Evolutionary conservation across 2,113 vertebrate species (phyloP).

Genomic region (Pycnonotus jocosus): DNA sequence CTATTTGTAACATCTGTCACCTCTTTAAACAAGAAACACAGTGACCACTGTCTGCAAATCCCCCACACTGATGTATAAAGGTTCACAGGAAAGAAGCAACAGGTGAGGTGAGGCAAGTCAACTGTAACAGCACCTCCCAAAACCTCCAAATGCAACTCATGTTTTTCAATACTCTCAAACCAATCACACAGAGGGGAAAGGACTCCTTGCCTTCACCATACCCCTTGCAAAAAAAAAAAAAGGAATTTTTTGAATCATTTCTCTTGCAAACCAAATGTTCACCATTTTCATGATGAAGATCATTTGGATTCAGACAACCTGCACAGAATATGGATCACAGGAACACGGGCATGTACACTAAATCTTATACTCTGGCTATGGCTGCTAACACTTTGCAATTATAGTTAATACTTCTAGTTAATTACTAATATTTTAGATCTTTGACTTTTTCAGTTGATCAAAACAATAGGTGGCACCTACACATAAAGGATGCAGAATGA

Average conservation of each 20-base stretch:
- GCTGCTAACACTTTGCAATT: neutral
- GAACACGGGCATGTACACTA: neutral
- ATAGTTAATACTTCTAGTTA: neutral
- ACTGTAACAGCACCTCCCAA: neutral
- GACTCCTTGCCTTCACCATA: neutral
- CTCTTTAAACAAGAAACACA: neutral
- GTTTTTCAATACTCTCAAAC: neutral
- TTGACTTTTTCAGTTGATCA: neutral
- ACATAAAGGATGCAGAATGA: neutral
- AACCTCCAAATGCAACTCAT: neutral
- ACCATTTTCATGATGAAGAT: neutral
- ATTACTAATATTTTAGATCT: neutral
- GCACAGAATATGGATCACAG: neutral
- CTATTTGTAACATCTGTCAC: neutral
- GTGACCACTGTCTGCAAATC: neutral
- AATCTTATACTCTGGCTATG: neutral
- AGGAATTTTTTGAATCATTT: neutral
- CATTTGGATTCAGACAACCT: neutral
- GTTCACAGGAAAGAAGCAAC: neutral
- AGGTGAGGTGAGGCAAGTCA: neutral
- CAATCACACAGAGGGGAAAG: neutral
- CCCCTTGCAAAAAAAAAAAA: neutral
- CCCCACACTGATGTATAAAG: neutral
- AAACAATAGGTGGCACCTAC: neutral
- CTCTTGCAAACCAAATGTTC: neutral